Conservation (phyloP, 2,888 invertebrate genomes). For the Andricus quercusramuli region DNA sequence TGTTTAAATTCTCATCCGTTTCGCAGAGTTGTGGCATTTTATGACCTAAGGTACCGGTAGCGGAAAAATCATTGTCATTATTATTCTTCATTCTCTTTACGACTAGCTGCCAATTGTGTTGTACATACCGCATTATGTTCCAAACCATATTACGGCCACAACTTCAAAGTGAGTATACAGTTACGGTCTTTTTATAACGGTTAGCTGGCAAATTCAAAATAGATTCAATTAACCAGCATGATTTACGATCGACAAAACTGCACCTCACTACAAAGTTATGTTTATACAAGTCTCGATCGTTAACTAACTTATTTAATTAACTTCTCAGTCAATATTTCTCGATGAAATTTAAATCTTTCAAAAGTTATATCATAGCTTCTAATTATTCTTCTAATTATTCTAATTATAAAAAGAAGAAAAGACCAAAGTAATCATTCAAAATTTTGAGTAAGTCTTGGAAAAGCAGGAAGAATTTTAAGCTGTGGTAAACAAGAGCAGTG, state of each 20-base stretch:
- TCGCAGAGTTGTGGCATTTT: not conserved
- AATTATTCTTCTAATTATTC: too few species aligned
- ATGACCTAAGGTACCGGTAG: not conserved
- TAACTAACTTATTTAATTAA: not conserved
- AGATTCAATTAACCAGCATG: conserved; percentile 19
- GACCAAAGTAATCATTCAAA: conserved; percentile 14
- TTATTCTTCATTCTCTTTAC: not conserved
- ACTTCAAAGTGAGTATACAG: conserved; percentile 13
- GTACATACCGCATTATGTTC: not conserved
- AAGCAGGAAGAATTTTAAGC: conserved; percentile 27
- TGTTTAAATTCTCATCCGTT: not conserved
- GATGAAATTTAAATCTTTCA: too few species aligned
- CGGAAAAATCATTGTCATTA: not conserved
- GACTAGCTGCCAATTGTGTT: not conserved
- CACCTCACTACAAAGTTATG: not conserved
- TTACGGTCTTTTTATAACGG: conserved; percentile 22
- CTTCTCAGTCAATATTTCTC: not conserved
- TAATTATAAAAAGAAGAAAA: too few species aligned
- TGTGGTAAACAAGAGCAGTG: conserved; percentile 10
- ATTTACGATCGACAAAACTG: conserved; percentile 5
- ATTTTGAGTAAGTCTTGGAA: conserved; percentile 26
- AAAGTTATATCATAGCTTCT: too few species aligned
- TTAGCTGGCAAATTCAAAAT: conserved; percentile 8
- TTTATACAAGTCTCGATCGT: not conserved
- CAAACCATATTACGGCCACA: conserved; percentile 14